Conservation (phyloP, 2,888 invertebrate species). For the Cremastobaeus sp. region DNA sequence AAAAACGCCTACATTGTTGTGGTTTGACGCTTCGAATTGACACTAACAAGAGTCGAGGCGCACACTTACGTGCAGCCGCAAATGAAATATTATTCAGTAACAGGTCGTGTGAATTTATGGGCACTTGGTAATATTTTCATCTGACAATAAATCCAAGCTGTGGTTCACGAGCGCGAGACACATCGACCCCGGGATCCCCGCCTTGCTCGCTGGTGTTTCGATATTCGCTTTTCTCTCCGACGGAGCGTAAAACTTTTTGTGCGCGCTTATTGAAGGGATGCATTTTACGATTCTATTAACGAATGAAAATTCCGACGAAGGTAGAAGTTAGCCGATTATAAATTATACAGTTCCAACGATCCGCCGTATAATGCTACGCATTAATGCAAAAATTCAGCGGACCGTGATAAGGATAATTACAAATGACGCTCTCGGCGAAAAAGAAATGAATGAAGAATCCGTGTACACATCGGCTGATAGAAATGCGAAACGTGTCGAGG, state of each 20-base stretch:
- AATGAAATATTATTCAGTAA: slow-evolving; percentile 60
- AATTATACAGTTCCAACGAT: slow-evolving; percentile 26
- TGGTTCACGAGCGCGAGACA: slow-evolving; percentile 42
- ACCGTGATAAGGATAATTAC: slow-evolving; percentile 53
- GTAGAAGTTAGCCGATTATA: slow-evolving; percentile 38
- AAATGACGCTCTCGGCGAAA: slow-evolving; percentile 23
- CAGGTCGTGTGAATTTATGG: slow-evolving; percentile 58
- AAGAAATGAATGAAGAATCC: slow-evolving; percentile 43
- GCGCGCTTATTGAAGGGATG: slow-evolving; percentile 41
- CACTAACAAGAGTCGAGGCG: slow-evolving; percentile 56
- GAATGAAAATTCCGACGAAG: slow-evolving; percentile 40
- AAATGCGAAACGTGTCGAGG: slow-evolving; percentile 37
- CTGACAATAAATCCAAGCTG: slow-evolving; percentile 46
- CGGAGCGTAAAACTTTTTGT: slow-evolving; percentile 48
- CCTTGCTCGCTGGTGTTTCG: slow-evolving; percentile 29
- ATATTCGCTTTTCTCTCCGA: slow-evolving; percentile 44
- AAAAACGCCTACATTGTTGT: slow-evolving; percentile 54
- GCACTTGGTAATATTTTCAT: slow-evolving; percentile 55
- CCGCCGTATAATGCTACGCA: slow-evolving; percentile 32
- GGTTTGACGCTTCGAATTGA: slow-evolving; percentile 48
- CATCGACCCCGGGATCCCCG: background rate
- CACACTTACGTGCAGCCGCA: slow-evolving; percentile 50
- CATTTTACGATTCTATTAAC: slow-evolving; percentile 55
- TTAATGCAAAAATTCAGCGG: slow-evolving; percentile 45
- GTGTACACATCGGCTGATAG: slow-evolving; percentile 26